Conservation (phyloP, 92 coral and sea anemone species). For the Phenganax marumi region DNA sequence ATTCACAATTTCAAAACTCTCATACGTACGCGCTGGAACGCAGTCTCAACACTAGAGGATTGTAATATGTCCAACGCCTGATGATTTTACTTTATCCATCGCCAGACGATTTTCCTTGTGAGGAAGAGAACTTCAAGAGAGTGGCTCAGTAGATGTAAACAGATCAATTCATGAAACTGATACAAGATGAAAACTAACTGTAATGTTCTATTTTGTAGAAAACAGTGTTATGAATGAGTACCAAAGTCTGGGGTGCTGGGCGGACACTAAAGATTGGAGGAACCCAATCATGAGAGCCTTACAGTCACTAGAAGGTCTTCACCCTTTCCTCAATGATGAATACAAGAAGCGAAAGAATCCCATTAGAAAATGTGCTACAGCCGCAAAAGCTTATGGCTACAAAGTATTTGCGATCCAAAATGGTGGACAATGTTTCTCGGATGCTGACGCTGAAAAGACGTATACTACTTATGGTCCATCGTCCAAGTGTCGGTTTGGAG, state of each 20-base stretch:
- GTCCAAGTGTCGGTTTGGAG: constrained; percentile 73
- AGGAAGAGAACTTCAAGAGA: too few relatives aligned
- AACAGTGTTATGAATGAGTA: constrained; percentile 91
- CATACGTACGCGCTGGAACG: too few relatives aligned
- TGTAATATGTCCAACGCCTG: too few relatives aligned
- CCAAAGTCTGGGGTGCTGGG: constrained; percentile 92
- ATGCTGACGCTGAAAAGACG: constrained; percentile 54
- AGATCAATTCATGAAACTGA: too few relatives aligned
- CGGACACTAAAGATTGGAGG: constrained; percentile 86
- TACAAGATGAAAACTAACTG: neutral
- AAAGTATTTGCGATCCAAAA: constrained; percentile 88
- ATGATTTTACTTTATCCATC: too few relatives aligned
- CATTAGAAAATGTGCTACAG: constrained; percentile 92
- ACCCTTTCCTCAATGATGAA: constrained; percentile 59
- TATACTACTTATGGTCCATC: constrained; percentile 86
- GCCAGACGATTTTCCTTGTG: too few relatives aligned
- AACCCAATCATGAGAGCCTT: constrained; percentile 75
- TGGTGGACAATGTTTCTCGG: constrained; percentile 91
- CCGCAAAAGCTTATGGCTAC: constrained; percentile 74
- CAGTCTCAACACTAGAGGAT: too few relatives aligned
- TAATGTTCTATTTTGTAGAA: constrained; percentile 53
- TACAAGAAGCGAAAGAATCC: constrained; percentile 78
- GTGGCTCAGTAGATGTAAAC: too few relatives aligned
- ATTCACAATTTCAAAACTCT: too few relatives aligned
- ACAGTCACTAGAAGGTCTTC: constrained; percentile 73